Percentiles rank a stretch among this genome's conserved stretches.
Evolutionary conservation across 2,113 vertebrate genomes (phyloP).

Genomic region (Dicrurus megarhynchus): DNA sequence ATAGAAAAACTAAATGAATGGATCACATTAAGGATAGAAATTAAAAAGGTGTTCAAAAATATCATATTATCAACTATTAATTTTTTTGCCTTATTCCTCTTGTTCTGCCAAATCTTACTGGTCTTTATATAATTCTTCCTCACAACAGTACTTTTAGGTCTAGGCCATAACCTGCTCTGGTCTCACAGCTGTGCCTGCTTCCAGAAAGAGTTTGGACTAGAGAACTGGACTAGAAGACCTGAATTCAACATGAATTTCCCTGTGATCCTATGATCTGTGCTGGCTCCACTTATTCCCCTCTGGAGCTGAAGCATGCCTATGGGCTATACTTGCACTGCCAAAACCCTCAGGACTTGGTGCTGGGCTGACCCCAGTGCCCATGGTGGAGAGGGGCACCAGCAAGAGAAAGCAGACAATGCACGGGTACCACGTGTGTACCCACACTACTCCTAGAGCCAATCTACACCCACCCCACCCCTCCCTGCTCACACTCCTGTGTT

Average conservation of each 20-base stretch:
- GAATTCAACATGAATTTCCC: background rate
- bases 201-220: background rate
- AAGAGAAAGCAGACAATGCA: accelerated
- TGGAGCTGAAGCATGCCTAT: accelerated
- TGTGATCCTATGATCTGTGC: background rate
- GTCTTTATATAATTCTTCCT: background rate
- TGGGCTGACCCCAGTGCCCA: background rate
- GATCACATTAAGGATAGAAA: background rate
- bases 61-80: background rate
- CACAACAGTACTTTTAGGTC: background rate
- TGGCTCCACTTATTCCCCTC: background rate
- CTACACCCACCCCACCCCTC: accelerated
- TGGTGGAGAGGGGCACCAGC: accelerated
- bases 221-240: background rate
- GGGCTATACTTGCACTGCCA: too few species aligned
- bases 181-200: background rate
- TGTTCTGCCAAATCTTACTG: background rate
- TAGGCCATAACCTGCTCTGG: background rate
- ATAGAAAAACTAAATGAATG: background rate
- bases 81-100: background rate
- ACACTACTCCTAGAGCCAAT: background rate
- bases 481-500: background rate
- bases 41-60: background rate
- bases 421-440: background rate
- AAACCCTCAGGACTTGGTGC: background rate